Conservation (phyloP, 2,797 vertebrate species). For the Neosalanx taihuensis region DNA sequence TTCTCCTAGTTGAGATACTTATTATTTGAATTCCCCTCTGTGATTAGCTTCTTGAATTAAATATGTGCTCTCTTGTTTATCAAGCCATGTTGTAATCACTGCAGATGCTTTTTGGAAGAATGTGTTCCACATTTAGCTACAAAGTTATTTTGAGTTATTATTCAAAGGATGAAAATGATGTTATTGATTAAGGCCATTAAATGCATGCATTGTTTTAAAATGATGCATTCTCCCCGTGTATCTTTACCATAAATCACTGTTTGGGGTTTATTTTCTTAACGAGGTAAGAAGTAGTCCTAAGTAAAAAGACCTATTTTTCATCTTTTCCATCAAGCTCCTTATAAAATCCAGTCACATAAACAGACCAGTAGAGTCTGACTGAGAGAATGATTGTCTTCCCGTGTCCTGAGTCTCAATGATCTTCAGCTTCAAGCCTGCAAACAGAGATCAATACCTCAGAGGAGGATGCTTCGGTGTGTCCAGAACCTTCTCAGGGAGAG, state of each 20-base stretch:
- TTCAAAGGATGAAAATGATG: slow-evolving; percentile 10
- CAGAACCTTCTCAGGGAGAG: slow-evolving; percentile 37
- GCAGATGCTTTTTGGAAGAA: slow-evolving; percentile 19
- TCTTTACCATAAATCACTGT: too few species aligned
- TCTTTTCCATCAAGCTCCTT: slow-evolving; percentile 4
- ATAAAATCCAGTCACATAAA: slow-evolving; percentile 41
- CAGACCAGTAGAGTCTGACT: slow-evolving; percentile 34
- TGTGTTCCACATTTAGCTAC: neutral
- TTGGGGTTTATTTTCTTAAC: too few species aligned
- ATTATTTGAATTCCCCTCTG: slow-evolving; percentile 56
- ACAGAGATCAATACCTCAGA: slow-evolving; percentile 58
- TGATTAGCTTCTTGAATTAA: slow-evolving; percentile 56
- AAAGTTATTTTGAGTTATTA: slow-evolving; percentile 22
- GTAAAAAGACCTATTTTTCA: slow-evolving; percentile 15
- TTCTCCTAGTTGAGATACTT: slow-evolving; percentile 56
- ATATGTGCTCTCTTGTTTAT: slow-evolving; percentile 52
- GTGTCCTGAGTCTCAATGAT: slow-evolving; percentile 44
- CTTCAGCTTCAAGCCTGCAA: slow-evolving; percentile 39
- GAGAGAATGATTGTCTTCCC: slow-evolving; percentile 46
- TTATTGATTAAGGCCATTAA: neutral
- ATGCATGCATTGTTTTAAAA: too few species aligned
- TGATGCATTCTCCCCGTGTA: too few species aligned
- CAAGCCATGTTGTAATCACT: slow-evolving; percentile 33
- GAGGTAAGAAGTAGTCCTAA: too few species aligned
- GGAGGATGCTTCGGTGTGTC: slow-evolving; percentile 52